phyloP scores from a whole-genome alignment of 23 tunicate species.

The Oikopleura albicans region DNA sequence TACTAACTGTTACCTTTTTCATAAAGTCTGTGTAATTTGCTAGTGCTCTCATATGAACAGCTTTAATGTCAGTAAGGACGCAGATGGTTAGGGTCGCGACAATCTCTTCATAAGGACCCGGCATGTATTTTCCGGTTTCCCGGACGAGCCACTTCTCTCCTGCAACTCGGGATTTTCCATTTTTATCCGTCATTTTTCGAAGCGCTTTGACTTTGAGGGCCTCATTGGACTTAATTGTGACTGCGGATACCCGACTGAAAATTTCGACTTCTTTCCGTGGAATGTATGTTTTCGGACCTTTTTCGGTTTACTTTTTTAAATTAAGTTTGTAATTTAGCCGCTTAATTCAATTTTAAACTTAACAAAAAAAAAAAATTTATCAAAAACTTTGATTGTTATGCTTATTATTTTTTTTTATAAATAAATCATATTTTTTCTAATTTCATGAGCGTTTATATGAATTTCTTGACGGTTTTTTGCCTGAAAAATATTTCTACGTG shows the following conservation, averaged over 20 bases:
- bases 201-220: conserved; percentile 60
- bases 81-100: conserved; percentile 40
- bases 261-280: conserved; percentile 68
- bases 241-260: conserved; percentile 38
- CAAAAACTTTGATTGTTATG: too few relatives aligned
- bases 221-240: conserved; percentile 52
- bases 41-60: conserved; percentile 63
- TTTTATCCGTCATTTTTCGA: conserved; percentile 45
- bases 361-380: too few relatives aligned
- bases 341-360: too few relatives aligned
- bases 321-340: too few relatives aligned
- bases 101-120: conserved; percentile 69
- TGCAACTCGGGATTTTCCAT: conserved; percentile 52
- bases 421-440: too few relatives aligned
- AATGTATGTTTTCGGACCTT: conserved; percentile 46
- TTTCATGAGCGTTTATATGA: too few relatives aligned
- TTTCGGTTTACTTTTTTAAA: too few relatives aligned
- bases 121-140: conserved; percentile 59
- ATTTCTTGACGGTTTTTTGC: too few relatives aligned
- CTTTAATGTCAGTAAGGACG: conserved; percentile 75
- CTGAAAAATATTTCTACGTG: too few relatives aligned
- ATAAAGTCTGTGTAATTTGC: conserved; percentile 63
- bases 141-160: conserved; percentile 86
- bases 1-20: too few relatives aligned
- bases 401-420: too few relatives aligned